Conservation (phyloP, 2,888 invertebrate genomes). For the Agriopis leucophaearia region DNA sequence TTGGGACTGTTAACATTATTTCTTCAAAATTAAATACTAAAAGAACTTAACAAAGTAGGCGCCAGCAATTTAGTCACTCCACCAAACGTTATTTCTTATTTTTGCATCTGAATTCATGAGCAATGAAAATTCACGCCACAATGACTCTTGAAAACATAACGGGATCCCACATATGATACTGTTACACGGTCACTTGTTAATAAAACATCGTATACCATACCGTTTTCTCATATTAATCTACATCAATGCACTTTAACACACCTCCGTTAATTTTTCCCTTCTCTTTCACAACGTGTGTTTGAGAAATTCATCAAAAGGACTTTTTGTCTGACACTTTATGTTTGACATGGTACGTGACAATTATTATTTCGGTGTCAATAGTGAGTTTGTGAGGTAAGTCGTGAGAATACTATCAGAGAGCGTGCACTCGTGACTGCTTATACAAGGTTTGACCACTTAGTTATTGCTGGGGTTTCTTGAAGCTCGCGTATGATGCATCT, state of each 20-base stretch:
- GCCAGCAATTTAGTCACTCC: too few relatives aligned
- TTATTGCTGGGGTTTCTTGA: conserved; percentile 40
- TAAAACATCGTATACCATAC: conserved; percentile 14
- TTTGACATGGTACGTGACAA: conserved; percentile 60
- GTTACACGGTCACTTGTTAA: conserved; percentile 25
- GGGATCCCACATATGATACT: neutral
- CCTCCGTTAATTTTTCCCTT: conserved; percentile 30
- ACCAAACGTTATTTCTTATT: neutral
- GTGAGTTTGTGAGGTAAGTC: conserved; percentile 53
- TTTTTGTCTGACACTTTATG: conserved; percentile 52
- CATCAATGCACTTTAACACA: conserved; percentile 34
- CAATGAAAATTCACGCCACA: neutral
- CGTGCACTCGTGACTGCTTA: conserved; percentile 56
- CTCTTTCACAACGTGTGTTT: conserved; percentile 38
- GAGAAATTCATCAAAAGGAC: conserved; percentile 44
- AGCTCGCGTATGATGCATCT: conserved; percentile 42
- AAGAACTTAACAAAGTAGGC: too few relatives aligned
- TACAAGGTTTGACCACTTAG: conserved; percentile 47
- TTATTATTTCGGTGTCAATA: conserved; percentile 62
- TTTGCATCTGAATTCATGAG: neutral
- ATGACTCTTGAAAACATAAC: conserved; percentile 6
- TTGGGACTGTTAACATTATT: neutral
- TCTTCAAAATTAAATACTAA: too few relatives aligned
- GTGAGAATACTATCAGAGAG: conserved; percentile 61
- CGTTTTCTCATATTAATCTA: conserved; percentile 32